Evolutionary conservation across 2,113 vertebrate species (phyloP).

Genomic region (Myodes glareolus): DNA sequence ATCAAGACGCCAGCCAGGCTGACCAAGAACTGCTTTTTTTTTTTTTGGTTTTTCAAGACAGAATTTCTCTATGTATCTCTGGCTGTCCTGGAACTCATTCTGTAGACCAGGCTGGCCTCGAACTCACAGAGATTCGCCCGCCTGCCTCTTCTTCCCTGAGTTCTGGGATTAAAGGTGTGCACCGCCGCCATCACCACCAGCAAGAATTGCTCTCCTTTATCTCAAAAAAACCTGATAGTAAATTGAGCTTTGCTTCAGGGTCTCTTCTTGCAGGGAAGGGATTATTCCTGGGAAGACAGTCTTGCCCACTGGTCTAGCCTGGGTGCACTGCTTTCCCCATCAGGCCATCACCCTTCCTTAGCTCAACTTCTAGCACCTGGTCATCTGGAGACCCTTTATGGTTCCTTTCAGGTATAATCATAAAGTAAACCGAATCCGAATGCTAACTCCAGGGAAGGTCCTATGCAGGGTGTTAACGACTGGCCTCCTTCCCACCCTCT

Average conservation of each 20-base stretch:
- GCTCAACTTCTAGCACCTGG: background rate
- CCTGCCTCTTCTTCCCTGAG: too few species aligned
- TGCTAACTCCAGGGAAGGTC: slow-evolving; percentile 13
- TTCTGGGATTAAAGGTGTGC: too few species aligned
- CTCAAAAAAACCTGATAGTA: background rate
- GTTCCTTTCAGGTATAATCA: slow-evolving; percentile 48
- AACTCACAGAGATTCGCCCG: too few species aligned
- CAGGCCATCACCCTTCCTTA: background rate
- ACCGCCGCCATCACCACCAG: too few species aligned
- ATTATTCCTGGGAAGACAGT: background rate
- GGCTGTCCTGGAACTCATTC: too few species aligned
- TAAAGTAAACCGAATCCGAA: slow-evolving; percentile 50
- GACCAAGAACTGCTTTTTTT: background rate
- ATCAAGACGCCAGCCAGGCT: background rate
- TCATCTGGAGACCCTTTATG: slow-evolving; percentile 23
- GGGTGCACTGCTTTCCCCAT: background rate
- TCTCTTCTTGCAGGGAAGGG: slow-evolving; percentile 37
- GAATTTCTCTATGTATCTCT: too few species aligned
- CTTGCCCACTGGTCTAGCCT: background rate
- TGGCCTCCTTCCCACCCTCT: background rate
- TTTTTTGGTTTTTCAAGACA: too few species aligned
- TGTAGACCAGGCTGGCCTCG: too few species aligned
- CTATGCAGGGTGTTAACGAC: slow-evolving; percentile 10
- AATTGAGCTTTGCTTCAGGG: slow-evolving; percentile 1
- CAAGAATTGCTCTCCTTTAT: background rate